Conservation (phyloP, 2,888 invertebrate genomes). For the Lordiphosa fenestrarum region DNA sequence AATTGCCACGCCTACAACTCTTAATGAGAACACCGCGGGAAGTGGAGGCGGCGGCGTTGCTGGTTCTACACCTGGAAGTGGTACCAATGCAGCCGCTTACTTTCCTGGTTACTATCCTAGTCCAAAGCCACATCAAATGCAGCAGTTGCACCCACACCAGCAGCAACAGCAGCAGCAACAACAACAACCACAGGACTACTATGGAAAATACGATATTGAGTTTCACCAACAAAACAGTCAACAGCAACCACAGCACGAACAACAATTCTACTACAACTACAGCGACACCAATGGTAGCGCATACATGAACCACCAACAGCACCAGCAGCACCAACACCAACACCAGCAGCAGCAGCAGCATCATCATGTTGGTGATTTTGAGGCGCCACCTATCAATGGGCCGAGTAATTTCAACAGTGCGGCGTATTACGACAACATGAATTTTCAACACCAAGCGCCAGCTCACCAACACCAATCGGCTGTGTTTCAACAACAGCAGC, state of each 20-base stretch:
- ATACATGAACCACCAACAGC: conserved; percentile 68
- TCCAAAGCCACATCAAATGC: conserved; percentile 38
- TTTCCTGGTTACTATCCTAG: conserved; percentile 76
- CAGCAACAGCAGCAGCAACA: conserved; percentile 31
- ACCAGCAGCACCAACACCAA: conserved; percentile 16
- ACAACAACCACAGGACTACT: conserved; percentile 75
- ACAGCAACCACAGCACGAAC: conserved; percentile 72
- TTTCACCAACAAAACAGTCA: conserved; percentile 71
- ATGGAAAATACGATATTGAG: conserved; percentile 79
- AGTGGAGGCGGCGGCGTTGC: conserved; percentile 30
- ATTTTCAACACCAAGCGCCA: conserved; percentile 55
- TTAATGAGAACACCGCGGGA: conserved; percentile 21
- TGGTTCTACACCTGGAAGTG: conserved; percentile 10
- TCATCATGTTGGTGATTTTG: conserved; percentile 72
- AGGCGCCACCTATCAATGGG: conserved; percentile 72
- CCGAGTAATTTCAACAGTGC: conserved; percentile 69
- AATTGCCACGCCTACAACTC: conserved; percentile 46
- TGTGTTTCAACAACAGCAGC: conserved; percentile 66
- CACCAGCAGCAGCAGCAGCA: conserved; percentile 59
- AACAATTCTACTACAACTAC: conserved; percentile 77
- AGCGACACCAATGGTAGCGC: conserved; percentile 66
- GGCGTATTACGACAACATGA: conserved; percentile 78
- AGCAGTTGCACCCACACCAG: conserved; percentile 61
- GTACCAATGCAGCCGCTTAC: conserved; percentile 50
- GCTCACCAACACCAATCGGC: conserved; percentile 58